Base-by-base conservation (phyloP, 2,113 vertebrate genomes). In the Andinoacara biseriatus region DNA sequence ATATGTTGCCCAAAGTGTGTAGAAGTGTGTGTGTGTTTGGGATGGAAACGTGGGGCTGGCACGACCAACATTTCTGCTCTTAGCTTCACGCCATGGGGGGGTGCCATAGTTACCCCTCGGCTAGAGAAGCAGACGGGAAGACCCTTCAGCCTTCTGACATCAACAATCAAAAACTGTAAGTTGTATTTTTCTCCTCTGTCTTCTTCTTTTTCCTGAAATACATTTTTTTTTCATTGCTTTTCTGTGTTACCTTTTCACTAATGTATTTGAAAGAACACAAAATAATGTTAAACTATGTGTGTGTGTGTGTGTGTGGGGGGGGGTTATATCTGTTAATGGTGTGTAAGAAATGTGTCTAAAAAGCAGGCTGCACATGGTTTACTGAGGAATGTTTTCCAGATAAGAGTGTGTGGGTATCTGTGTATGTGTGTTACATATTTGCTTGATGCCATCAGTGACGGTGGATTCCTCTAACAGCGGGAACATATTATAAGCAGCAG, bases 81-180 rank as follows among this genome's bases (percentile, higher is more conserved):
- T 94, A 95, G 92, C 89, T 90, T 59, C 67, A 61, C 76, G 90
- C 90, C 92, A 95, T 95, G 94, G 94, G 94, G 91, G 93, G 93
- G 88, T 95, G 94, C 87, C 94, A 95, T 87, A 95, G 94, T 86
- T 95, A 95, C 93, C 93, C 94, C 93, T 94, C 94, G 3, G 87
- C 89, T 22, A 87, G 84, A 9, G 88, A 95, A 85, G 49, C 74
- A 63, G 94, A 94, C 81, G 67, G 77, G 75, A 89, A 86, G 38
- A 67, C 76, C 60, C 86, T 78, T 76, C 86, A 92, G 20, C 84
- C 81, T 4, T 90, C 91, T 60, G 91, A 90, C 79, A 87, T 89
- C 87, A 77, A 59, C 85, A 81, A 78, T 60, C 88, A 88, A 8
- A 94, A 94, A 92, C 85, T 85, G 94, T 95, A 80, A 95, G 94